Evolutionary conservation across 2,113 vertebrate species (phyloP).

Genomic region (Hemichromis elongatus): DNA sequence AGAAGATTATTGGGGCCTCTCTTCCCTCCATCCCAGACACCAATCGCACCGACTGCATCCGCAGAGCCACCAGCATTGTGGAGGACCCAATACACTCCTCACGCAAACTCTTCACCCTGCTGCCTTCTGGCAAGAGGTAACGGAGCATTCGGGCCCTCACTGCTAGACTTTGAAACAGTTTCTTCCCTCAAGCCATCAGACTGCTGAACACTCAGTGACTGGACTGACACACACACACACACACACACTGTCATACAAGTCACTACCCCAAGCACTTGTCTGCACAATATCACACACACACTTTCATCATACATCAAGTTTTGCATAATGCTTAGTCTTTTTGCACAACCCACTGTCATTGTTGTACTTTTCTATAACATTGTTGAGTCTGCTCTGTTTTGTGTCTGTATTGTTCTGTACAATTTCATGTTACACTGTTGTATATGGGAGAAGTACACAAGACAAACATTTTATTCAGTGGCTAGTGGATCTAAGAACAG

Average conservation of each 20-base stretch:
- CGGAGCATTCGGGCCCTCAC: fast-evolving
- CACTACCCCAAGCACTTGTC: background rate
- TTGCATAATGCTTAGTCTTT: background rate
- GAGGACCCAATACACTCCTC: background rate
- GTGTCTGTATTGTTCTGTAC: too few relatives aligned
- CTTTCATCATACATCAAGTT: too few relatives aligned
- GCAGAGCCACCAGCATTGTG: background rate
- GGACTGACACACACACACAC: background rate
- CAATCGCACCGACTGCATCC: too few relatives aligned
- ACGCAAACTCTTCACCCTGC: background rate
- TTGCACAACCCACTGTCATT: too few relatives aligned
- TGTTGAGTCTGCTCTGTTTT: too few relatives aligned
- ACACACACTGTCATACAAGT: background rate
- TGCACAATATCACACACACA: background rate
- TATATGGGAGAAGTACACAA: background rate
- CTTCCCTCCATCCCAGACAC: too few relatives aligned
- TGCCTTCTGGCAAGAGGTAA: background rate
- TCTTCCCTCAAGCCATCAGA: background rate
- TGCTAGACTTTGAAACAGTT: background rate
- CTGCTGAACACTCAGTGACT: too few relatives aligned
- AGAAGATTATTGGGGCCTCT: too few relatives aligned
- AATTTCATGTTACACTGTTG: background rate
- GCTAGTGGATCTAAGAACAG: background rate
- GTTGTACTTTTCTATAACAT: too few relatives aligned
- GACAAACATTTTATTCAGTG: background rate